Evolutionary conservation across 2,888 invertebrate genomes (phyloP).

Genomic region (Poecilobothrus nobilitatus): DNA sequence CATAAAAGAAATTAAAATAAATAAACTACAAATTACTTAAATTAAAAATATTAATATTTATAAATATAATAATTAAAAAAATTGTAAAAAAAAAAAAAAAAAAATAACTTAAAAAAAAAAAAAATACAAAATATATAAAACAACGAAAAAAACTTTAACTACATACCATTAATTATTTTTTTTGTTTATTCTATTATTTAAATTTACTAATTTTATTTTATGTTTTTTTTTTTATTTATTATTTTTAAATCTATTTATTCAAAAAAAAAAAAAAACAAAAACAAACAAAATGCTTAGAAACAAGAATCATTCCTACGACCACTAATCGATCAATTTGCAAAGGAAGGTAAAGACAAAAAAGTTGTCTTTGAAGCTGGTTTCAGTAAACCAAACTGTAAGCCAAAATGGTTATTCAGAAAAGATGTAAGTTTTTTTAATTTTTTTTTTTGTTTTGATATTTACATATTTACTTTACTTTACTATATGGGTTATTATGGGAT

Average conservation of each 20-base stretch:
- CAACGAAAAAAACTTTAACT: no score
- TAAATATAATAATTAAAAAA: neutral
- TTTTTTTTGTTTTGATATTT: neutral
- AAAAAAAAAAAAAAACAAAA: neutral
- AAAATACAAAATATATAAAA: neutral
- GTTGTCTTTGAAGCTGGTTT: slow-evolving; percentile 90
- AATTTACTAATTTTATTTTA: no score
- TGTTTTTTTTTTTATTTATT: no score
- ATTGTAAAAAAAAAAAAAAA: no score
- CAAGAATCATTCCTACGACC: slow-evolving; percentile 90
- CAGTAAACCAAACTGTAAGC: slow-evolving; percentile 90
- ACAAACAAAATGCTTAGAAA: slow-evolving; percentile 55
- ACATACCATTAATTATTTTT: no score
- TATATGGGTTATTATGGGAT: no score
- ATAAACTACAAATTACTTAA: no score
- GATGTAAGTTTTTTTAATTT: slow-evolving; percentile 59
- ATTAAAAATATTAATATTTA: no score
- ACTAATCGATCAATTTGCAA: slow-evolving; percentile 84
- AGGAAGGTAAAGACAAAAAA: slow-evolving; percentile 94
- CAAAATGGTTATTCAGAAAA: slow-evolving; percentile 86
- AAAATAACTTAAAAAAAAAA: no score
- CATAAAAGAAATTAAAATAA: no score
- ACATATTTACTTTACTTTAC: neutral
- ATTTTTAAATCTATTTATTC: no score
- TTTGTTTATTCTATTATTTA: no score